Conservation (phyloP, 2,888 invertebrate species). For the Papilio protenor region DNA sequence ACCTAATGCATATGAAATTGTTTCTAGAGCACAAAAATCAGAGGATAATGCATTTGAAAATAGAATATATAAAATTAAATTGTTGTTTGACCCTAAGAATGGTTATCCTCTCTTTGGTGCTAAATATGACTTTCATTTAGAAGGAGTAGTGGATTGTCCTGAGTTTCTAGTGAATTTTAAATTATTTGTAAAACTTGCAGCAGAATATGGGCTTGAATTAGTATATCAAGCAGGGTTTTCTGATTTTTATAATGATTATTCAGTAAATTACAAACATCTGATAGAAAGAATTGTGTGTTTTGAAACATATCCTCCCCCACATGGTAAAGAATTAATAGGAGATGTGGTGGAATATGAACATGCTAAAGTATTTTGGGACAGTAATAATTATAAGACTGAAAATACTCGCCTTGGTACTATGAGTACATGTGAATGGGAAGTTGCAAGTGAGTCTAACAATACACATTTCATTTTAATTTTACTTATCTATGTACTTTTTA, state of each 20-base stretch:
- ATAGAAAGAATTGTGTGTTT: constrained; percentile 91
- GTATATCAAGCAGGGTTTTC: constrained; percentile 89
- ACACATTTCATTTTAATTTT: not conserved
- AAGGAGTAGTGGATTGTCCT: constrained; percentile 99
- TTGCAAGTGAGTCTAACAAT: constrained; percentile 88
- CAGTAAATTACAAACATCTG: constrained; percentile 76
- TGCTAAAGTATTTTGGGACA: constrained; percentile 85
- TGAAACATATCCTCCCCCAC: constrained; percentile 90
- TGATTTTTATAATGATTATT: constrained; percentile 89
- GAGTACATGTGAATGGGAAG: constrained; percentile 96
- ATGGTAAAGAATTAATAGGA: constrained; percentile 82
- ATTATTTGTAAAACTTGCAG: constrained; percentile 89
- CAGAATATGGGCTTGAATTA: constrained; percentile 88
- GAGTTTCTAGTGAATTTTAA: constrained; percentile 99
- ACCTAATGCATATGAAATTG: constrained; percentile 96
- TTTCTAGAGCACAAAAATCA: constrained; percentile 87
- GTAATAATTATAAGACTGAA: constrained; percentile 67
- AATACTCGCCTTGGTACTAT: constrained; percentile 89
- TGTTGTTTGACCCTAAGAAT: constrained; percentile 86
- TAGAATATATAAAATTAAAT: constrained; percentile 89
- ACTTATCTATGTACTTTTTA: constrained; percentile 7
- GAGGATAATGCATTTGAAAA: constrained; percentile 88
- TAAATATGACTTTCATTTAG: constrained; percentile 97
- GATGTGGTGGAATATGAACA: constrained; percentile 89
- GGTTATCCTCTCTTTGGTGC: constrained; percentile 96